Percentiles rank a stretch among this genome's conserved stretches.
Evolutionary conservation across 37 sponge, comb jelly and placozoan species (phyloP).

Genomic region (Hormiphora californensis): DNA sequence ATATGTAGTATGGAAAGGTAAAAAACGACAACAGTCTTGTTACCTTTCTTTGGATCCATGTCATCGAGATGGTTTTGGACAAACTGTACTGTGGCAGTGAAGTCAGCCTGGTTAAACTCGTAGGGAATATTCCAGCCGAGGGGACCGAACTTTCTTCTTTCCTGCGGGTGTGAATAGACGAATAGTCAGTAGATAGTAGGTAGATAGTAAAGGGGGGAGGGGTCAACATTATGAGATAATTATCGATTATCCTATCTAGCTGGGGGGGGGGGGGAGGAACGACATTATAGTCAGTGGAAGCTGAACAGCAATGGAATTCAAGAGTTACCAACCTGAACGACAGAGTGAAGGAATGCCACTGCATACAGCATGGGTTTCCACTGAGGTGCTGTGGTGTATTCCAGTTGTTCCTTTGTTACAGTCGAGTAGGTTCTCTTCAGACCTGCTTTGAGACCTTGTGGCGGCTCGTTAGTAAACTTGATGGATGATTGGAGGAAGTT

Average conservation of each 20-base stretch:
- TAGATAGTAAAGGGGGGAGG: too few species aligned
- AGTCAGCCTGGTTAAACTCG: constrained; percentile 55
- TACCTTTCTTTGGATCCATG: constrained; percentile 52
- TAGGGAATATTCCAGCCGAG: constrained; percentile 56
- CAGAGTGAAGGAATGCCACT: constrained; percentile 53
- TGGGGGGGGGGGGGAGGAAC: too few species aligned
- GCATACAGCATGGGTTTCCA: constrained; percentile 57
- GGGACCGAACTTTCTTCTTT: constrained; percentile 55
- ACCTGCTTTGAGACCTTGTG: constrained; percentile 96
- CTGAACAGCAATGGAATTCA: neutral
- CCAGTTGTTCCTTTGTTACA: constrained; percentile 47
- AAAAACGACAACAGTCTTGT: neutral
- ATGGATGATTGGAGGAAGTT: constrained; percentile 67
- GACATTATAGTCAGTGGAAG: neutral
- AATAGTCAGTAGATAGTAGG: too few species aligned
- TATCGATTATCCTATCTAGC: neutral
- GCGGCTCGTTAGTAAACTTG: constrained; percentile 98
- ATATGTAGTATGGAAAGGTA: neutral
- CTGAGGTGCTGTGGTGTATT: constrained; percentile 34
- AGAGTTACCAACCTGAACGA: constrained; percentile 21
- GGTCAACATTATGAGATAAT: neutral
- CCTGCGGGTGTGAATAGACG: too few species aligned
- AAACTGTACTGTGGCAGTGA: constrained; percentile 53
- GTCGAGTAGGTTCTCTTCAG: constrained; percentile 88
- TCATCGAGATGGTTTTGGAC: constrained; percentile 56